Evolutionary conservation across 2,113 vertebrate species (phyloP), one percentile per base, ranked within the genome.

Genomic region (Nycticorax nycticorax): DNA sequence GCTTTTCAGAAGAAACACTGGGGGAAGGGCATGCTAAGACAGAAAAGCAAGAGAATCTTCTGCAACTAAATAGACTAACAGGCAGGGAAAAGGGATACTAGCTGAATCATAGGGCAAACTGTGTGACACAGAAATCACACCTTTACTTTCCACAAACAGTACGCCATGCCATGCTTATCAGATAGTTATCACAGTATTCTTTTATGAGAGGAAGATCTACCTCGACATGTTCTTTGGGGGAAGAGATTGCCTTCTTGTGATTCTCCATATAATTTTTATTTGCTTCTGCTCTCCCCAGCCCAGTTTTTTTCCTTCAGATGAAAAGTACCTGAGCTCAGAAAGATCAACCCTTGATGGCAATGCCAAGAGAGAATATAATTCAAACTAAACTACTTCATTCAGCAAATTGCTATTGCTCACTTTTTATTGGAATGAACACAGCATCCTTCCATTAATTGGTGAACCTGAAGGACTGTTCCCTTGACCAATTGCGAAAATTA

Each of bases 21-120:
- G n/a, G 68, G 57, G 91, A 63, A 77, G 59, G 41, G 39, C 45
- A 15, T 0, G 0, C 1, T 5, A 39, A 50, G 63, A 64, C 5
- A 59, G 26, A 73, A 90, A 57, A 53, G 30, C 21, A 72, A 79
- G 14, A 15, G 15, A 74, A 52, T 66, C 37, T 74, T 76, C 57
- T 55, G 41, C 75, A 93, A 41, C 45, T 23, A 68, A 56, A 64
- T 0, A 64, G 24, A 41, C 12, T 23, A 59, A 73, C 18, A 53
- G 74, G 28, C 14, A 80, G 8, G n/a, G 11, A 18, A 67, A 89
- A 48, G 41, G 20, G 71, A 0, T n/a, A 56, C 43, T 73, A 88
- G 55, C 67, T 50, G 37, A 62, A 80, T 21, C 24, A 24, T 1
- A 14, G 17, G n/a, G 50, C 14, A 71, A 80, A 81, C 37, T 12